Evolutionary conservation across 35 echinoderm and acorn worm species (phyloP).

Genomic region (Strongylocentrotus purpuratus): DNA sequence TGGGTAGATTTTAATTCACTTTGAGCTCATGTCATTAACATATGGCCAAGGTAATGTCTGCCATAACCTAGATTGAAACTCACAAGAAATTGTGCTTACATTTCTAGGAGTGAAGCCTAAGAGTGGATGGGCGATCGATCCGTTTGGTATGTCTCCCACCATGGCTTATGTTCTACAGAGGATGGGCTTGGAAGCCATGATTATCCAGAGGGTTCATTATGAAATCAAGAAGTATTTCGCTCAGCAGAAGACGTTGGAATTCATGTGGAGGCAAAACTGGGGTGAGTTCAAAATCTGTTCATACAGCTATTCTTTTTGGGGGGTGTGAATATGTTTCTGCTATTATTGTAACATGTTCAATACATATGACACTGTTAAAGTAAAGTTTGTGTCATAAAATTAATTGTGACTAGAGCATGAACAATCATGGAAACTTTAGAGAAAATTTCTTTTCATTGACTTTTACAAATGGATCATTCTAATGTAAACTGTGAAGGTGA

Average conservation of each 20-base stretch:
- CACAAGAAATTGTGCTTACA: not conserved
- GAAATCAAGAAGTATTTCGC: slow-evolving; percentile 90
- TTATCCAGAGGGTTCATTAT: slow-evolving; percentile 92
- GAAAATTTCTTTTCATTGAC: too few species aligned
- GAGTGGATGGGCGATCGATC: slow-evolving; percentile 95
- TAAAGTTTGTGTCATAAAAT: not conserved
- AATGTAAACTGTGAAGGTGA: too few species aligned
- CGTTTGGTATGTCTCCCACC: slow-evolving; percentile 91
- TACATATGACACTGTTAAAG: not conserved
- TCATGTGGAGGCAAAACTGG: slow-evolving; percentile 99
- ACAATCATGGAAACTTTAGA: too few species aligned
- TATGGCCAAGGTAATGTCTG: too few species aligned
- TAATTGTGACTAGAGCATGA: too few species aligned
- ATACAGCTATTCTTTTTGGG: not conserved
- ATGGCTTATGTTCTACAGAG: slow-evolving; percentile 87
- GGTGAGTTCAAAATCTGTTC: slow-evolving; percentile 64
- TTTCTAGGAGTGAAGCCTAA: slow-evolving; percentile 92
- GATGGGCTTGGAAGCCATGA: slow-evolving; percentile 90
- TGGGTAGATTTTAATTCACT: too few species aligned
- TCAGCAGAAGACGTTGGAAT: slow-evolving; percentile 79
- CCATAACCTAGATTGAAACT: too few species aligned
- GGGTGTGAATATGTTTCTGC: not conserved
- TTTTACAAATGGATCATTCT: too few species aligned
- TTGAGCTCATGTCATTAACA: too few species aligned
- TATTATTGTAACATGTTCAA: not conserved